phyloP scores from a whole-genome alignment of 2,113 vertebrate species.

The Urocolius indicus region DNA sequence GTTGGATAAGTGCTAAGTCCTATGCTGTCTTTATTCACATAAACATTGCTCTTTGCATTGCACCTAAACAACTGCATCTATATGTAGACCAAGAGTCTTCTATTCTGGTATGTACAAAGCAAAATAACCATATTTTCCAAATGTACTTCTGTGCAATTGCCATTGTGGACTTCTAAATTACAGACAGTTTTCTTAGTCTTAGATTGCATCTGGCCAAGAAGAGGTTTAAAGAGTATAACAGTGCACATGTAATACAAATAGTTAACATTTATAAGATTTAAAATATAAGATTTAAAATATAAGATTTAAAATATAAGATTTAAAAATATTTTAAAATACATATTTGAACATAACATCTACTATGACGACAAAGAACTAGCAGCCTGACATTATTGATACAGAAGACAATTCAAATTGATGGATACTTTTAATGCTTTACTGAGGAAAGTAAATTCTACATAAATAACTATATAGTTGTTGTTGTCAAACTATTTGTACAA shows the following conservation, averaged over 20 bases:
- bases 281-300: too few species aligned
- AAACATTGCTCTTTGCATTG: not conserved
- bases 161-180: not conserved
- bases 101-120: not conserved
- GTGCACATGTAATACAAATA: not conserved
- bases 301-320: too few species aligned
- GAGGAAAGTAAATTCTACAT: not conserved
- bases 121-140: not conserved
- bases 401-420: not conserved
- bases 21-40: not conserved
- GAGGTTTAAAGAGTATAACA: not conserved
- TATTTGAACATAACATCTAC: not conserved
- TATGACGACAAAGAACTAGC: not conserved
- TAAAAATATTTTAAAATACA: not conserved
- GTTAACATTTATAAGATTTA: not conserved
- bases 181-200: not conserved
- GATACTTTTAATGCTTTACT: not conserved
- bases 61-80: not conserved
- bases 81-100: not conserved
- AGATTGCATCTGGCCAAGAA: not conserved
- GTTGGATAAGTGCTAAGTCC: not conserved
- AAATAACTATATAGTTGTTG: not conserved
- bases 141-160: not conserved
- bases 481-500: not conserved
- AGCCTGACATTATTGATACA: not conserved